phyloP scores from a whole-genome alignment of 2,888 invertebrate genomes.

The Nomada ruficornis region DNA sequence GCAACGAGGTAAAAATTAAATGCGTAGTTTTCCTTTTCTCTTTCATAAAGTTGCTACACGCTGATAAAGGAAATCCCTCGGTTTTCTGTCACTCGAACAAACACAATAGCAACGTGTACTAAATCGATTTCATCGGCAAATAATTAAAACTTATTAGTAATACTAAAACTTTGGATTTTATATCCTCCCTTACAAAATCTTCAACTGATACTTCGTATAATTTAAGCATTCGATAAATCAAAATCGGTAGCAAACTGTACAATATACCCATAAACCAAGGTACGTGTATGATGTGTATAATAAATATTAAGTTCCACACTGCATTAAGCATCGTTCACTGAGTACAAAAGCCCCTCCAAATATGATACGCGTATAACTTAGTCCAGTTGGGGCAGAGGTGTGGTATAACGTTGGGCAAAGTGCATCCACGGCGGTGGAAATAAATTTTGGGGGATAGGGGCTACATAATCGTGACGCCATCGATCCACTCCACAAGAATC shows the following conservation, averaged over 20 bases:
- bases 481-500: conserved; percentile 51
- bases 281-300: too few relatives aligned
- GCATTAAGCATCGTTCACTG: neutral
- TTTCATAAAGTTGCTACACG: too few relatives aligned
- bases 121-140: too few relatives aligned
- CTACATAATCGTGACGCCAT: conserved; percentile 37
- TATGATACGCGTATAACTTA: neutral
- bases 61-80: too few relatives aligned
- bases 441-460: conserved; percentile 50
- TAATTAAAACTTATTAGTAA: too few relatives aligned
- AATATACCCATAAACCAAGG: too few relatives aligned
- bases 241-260: neutral
- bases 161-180: too few relatives aligned
- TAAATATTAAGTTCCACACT: too few relatives aligned
- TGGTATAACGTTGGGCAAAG: conserved; percentile 15
- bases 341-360: neutral
- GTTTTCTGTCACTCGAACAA: too few relatives aligned
- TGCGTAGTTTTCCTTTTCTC: neutral
- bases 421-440: conserved; percentile 50
- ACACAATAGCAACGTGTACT: too few relatives aligned
- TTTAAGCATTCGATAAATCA: neutral
- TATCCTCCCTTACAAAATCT: too few relatives aligned
- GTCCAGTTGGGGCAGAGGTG: neutral
- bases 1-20: conserved; percentile 7
- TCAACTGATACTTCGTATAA: neutral